phyloP scores from a whole-genome alignment of 2,113 vertebrate genomes.

The Microtus pennsylvanicus region DNA sequence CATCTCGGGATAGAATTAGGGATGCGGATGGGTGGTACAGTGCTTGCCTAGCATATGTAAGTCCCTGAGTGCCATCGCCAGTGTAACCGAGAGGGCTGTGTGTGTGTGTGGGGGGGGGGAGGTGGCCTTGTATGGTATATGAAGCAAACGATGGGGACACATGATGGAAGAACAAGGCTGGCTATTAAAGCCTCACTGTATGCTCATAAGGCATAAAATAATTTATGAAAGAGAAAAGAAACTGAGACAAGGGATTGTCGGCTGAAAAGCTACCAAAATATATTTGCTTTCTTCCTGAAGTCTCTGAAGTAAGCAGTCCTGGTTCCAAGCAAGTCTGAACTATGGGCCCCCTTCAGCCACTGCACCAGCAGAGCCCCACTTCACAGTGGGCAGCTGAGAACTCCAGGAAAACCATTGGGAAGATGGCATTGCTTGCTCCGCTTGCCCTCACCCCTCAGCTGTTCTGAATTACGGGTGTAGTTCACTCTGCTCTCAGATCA shows the following conservation, averaged over 20 bases:
- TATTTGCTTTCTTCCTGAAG: slow-evolving; percentile 27
- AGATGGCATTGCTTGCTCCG: neutral
- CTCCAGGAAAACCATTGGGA: slow-evolving; percentile 55
- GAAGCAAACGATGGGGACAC: neutral
- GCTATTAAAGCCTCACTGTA: slow-evolving; percentile 3
- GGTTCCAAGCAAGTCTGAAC: neutral
- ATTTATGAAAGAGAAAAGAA: neutral
- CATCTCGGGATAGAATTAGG: neutral
- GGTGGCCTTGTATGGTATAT: neutral
- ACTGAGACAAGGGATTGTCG: neutral
- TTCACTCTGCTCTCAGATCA: neutral
- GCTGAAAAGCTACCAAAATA: neutral
- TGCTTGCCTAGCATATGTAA: neutral
- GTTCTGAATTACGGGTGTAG: neutral
- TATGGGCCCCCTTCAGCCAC: neutral
- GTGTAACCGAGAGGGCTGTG: too few relatives aligned
- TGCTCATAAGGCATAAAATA: neutral
- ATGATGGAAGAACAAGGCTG: neutral
- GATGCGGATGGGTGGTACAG: neutral
- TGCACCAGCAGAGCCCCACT: neutral
- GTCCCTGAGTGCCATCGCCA: neutral
- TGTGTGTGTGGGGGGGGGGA: too few relatives aligned
- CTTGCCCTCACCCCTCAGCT: slow-evolving; percentile 34
- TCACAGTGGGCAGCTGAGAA: slow-evolving; percentile 65
- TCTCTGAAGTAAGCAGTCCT: neutral